Percentiles rank a stretch among this genome's conserved stretches.
These are phyloP conservation scores for Nyctalus aviator DNA, from an alignment of 2,797 vertebrate species.

Conservation along the genomic window DNA sequence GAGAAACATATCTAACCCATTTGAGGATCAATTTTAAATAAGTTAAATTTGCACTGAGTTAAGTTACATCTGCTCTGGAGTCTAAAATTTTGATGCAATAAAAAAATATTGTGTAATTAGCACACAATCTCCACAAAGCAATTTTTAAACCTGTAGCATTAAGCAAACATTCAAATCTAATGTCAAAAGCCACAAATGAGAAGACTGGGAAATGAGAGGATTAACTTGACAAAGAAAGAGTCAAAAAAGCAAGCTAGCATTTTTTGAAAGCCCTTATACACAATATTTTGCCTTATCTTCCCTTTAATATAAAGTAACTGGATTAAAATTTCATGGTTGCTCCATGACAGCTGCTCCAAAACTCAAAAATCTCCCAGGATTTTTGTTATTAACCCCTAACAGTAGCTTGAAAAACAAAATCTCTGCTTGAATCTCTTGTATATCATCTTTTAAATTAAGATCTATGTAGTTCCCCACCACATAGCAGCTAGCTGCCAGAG, in stretches of 20 bases:
- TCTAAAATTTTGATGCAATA: conserved; percentile 20
- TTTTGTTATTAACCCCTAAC: not conserved
- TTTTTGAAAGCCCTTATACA: not conserved
- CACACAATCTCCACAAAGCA: conserved; percentile 9
- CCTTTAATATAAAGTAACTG: not conserved
- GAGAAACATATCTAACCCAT: conserved; percentile 11
- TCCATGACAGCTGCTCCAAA: not conserved
- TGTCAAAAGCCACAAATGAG: not conserved
- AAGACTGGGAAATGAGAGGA: not conserved
- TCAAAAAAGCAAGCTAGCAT: not conserved
- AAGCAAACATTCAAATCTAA: conserved; percentile 20
- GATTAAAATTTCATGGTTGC: not conserved
- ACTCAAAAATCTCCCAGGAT: conserved; percentile 2
- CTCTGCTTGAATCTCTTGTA: not conserved
- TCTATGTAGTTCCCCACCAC: not conserved
- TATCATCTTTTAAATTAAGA: conserved; percentile 16
- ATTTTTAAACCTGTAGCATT: conserved; percentile 28
- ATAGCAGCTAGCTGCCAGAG: not conserved
- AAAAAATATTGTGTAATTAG: not conserved
- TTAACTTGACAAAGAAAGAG: not conserved
- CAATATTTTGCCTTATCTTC: not conserved
- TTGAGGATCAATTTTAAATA: conserved; percentile 3
- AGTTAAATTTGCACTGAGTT: not conserved
- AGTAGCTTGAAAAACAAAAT: conserved; percentile 3
- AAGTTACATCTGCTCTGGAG: not conserved